Evolutionary conservation across 2,113 vertebrate species (phyloP).

Genomic region (Anolis carolinensis): DNA sequence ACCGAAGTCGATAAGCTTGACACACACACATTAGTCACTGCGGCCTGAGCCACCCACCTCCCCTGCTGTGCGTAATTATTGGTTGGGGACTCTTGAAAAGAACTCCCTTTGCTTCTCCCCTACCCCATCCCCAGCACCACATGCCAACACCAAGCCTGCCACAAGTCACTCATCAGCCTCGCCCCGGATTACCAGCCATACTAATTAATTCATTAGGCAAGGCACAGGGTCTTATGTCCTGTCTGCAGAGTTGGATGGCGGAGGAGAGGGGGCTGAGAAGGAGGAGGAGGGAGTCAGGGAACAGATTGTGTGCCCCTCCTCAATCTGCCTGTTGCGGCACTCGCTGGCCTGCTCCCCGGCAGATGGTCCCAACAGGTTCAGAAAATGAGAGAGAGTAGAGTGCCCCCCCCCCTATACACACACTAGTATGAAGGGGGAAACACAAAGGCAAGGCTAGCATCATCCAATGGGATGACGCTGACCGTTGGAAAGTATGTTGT

Average conservation of each 20-base stretch:
- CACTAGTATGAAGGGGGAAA: neutral
- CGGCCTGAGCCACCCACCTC: neutral
- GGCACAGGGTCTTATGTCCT: conserved; percentile 5
- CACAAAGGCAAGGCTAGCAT: neutral
- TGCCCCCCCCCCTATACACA: neutral
- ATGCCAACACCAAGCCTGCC: neutral
- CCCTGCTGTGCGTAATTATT: neutral
- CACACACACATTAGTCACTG: neutral
- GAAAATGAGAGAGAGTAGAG: neutral
- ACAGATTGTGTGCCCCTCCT: conserved; percentile 62
- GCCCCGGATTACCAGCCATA: conserved; percentile 47
- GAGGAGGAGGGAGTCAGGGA: neutral
- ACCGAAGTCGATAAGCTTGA: too few relatives aligned
- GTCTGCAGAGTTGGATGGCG: neutral
- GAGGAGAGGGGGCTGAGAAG: too few relatives aligned
- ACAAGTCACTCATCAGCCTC: neutral
- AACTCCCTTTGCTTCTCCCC: neutral
- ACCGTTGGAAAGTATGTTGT: neutral
- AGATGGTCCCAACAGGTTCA: conserved; percentile 71
- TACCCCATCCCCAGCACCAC: neutral
- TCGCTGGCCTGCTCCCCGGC: conserved; percentile 24
- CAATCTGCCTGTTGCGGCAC: conserved; percentile 64
- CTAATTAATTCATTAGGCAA: conserved; percentile 60
- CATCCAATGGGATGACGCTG: neutral
- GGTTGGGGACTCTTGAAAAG: neutral